These are phyloP conservation scores for Sthenelais limicola DNA, from an alignment of 2,888 invertebrate genomes.

Conservation along the genomic window DNA sequence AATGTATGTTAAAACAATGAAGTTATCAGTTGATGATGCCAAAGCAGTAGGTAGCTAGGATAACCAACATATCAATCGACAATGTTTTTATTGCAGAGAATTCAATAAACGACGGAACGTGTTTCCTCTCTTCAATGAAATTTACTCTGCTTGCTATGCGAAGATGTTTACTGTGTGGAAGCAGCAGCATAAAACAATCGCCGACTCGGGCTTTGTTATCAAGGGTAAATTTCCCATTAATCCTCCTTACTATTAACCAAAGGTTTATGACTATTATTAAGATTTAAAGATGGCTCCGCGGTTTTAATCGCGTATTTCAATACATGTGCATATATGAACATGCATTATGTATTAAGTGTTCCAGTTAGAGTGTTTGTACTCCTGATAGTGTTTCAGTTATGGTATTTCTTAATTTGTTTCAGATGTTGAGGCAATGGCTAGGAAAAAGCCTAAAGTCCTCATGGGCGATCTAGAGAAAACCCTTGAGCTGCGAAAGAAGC, in stretches of 20 bases:
- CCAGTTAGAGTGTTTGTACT: neutral
- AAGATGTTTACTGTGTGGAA: constrained; percentile 74
- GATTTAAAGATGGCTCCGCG: neutral
- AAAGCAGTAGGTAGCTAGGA: too few relatives aligned
- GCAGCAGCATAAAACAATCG: constrained; percentile 73
- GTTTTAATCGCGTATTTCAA: too few relatives aligned
- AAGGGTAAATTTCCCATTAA: constrained; percentile 69
- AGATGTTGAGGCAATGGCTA: constrained; percentile 33
- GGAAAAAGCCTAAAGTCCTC: constrained; percentile 30
- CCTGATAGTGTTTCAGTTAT: neutral
- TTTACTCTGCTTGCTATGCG: constrained; percentile 73
- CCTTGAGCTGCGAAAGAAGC: neutral
- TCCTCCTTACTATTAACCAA: neutral
- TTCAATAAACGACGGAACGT: constrained; percentile 71
- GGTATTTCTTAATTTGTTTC: neutral
- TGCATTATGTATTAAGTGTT: neutral
- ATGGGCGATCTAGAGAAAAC: neutral
- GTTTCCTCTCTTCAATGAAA: constrained; percentile 72
- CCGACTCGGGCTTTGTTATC: constrained; percentile 74
- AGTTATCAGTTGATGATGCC: too few relatives aligned
- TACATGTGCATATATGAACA: neutral
- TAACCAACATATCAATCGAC: too few relatives aligned
- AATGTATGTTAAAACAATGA: too few relatives aligned
- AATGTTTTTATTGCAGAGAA: constrained; percentile 66
- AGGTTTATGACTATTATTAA: neutral